phyloP scores from a whole-genome alignment of 2,113 vertebrate genomes.

The Dipodomys ordii region DNA sequence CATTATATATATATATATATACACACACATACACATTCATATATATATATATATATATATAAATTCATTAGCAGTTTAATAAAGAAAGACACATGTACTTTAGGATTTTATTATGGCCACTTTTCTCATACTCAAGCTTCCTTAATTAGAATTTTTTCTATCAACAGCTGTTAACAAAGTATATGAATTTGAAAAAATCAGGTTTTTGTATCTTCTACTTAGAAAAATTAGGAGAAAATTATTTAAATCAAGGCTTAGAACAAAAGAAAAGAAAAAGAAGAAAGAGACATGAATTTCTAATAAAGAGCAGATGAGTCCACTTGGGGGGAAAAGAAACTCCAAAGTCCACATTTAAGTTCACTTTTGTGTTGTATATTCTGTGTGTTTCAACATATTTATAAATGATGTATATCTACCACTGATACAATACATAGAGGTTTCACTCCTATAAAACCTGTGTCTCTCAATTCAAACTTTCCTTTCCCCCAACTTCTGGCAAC shows the following conservation, averaged over 20 bases:
- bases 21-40: too few species aligned
- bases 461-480: neutral
- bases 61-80: too few species aligned
- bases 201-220: neutral
- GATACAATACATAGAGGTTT: neutral
- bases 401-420: neutral
- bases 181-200: neutral
- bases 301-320: too few species aligned
- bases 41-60: too few species aligned
- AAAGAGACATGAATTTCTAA: too few species aligned
- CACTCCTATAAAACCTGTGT: too few species aligned
- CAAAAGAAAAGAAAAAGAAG: too few species aligned
- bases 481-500: rapidly evolving
- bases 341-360: neutral
- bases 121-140: slow-evolving; percentile 13
- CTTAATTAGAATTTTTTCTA: neutral
- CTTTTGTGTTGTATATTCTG: neutral
- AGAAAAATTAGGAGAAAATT: neutral
- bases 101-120: neutral
- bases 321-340: too few species aligned
- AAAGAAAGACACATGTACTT: neutral
- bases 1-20: too few species aligned
- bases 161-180: slow-evolving; percentile 25
- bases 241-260: neutral
- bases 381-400: neutral